phyloP scores from a whole-genome alignment of 2,113 vertebrate species.

The Halcyon malimbica region DNA sequence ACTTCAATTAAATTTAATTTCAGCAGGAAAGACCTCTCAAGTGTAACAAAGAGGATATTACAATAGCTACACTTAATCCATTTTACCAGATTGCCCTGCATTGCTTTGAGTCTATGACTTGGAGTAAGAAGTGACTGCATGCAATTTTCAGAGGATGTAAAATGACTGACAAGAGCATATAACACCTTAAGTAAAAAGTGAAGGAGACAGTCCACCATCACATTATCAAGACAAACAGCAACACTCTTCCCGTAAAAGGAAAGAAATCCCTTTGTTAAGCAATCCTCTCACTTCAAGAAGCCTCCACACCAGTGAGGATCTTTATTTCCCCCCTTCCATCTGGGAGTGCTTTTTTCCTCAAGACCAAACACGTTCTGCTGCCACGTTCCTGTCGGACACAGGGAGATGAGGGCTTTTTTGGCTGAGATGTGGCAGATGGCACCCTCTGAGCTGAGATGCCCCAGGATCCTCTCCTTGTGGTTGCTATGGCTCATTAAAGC shows the following conservation, averaged over 20 bases:
- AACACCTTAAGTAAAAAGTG: background rate
- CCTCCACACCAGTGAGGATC: background rate
- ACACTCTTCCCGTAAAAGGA: background rate
- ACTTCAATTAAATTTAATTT: constrained; percentile 45
- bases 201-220: background rate
- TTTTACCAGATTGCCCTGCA: constrained; percentile 17
- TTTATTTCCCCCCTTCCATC: background rate
- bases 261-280: background rate
- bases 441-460: background rate
- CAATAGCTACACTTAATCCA: constrained; percentile 10
- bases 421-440: background rate
- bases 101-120: background rate
- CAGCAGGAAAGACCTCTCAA: constrained; percentile 17
- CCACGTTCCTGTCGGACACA: fast-evolving
- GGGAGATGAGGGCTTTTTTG: background rate
- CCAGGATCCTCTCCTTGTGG: background rate
- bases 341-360: background rate
- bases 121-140: background rate
- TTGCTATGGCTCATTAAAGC: background rate
- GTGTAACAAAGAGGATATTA: constrained; percentile 33
- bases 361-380: background rate
- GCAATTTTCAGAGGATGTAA: background rate
- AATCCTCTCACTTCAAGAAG: background rate
- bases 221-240: background rate
- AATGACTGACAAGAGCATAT: background rate